phyloP scores from a whole-genome alignment of 2,888 invertebrate species.

The Pristionchus japonicus region DNA sequence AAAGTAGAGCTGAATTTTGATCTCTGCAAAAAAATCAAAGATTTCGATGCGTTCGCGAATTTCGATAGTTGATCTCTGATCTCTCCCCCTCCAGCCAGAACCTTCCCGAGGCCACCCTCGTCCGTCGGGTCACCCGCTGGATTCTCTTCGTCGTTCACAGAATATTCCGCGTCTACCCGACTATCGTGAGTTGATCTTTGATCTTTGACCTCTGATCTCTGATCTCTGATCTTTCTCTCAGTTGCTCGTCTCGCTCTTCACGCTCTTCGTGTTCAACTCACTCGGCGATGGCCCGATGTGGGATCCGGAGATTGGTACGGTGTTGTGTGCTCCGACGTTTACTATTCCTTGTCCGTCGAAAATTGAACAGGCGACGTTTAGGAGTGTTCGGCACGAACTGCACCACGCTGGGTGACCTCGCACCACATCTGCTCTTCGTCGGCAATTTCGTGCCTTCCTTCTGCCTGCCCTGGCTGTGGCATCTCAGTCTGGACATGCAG shows the following conservation, averaged over 20 bases:
- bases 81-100: background rate
- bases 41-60: no score
- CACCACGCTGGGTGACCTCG: slow-evolving; percentile 49
- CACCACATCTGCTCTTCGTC: slow-evolving; percentile 60
- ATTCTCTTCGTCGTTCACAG: slow-evolving; percentile 43
- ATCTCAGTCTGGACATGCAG: slow-evolving; percentile 65
- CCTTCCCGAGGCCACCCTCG: background rate
- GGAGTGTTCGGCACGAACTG: slow-evolving; percentile 64
- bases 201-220: slow-evolving; percentile 11
- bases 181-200: background rate
- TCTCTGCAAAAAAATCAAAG: no score
- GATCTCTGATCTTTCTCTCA: background rate
- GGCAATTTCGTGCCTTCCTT: slow-evolving; percentile 58
- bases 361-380: slow-evolving; percentile 34
- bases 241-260: slow-evolving; percentile 50
- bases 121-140: background rate
- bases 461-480: slow-evolving; percentile 70
- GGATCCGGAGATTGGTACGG: slow-evolving; percentile 47
- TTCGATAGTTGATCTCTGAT: background rate
- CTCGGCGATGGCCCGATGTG: slow-evolving; percentile 59
- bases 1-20: no score
- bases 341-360: background rate
- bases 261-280: slow-evolving; percentile 52
- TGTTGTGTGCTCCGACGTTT: background rate
- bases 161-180: slow-evolving; percentile 40